These are phyloP conservation scores for Maconellicoccus hirsutus DNA, from an alignment of 1,140 invertebrate genomes.

Conservation along the genomic window DNA sequence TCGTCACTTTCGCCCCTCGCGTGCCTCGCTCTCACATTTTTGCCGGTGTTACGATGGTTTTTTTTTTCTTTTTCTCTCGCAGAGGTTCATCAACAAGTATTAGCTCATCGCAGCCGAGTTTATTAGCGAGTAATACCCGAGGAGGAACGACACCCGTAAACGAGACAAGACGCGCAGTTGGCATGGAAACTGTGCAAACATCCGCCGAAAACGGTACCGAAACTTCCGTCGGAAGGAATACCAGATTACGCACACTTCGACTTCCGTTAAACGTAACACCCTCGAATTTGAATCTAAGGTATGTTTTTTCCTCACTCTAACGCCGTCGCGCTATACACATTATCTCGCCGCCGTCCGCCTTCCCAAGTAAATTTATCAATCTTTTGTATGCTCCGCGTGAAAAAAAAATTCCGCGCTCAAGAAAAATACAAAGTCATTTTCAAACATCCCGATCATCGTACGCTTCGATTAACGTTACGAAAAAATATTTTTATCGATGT, in stretches of 20 bases:
- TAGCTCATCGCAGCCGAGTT: constrained; percentile 15
- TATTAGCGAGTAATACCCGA: constrained; percentile 18
- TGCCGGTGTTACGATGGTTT: too few species aligned
- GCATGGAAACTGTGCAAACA: constrained; percentile 11
- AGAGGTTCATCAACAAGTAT: constrained; percentile 32
- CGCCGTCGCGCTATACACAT: background rate
- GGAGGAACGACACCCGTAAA: constrained; percentile 11
- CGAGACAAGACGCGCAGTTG: constrained; percentile 23
- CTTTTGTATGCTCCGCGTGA: background rate
- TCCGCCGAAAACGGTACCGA: constrained; percentile 17
- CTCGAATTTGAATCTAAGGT: constrained; percentile 51
- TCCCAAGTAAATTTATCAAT: too few species aligned
- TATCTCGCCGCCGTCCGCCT: background rate
- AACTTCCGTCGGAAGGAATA: constrained; percentile 47
- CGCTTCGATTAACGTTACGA: background rate
- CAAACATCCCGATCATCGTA: background rate
- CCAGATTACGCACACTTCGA: constrained; percentile 49
- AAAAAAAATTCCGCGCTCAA: background rate
- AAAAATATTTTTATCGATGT: constrained; percentile 1
- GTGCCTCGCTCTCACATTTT: background rate
- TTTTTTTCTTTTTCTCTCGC: background rate
- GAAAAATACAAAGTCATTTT: background rate
- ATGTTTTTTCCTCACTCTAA: constrained; percentile 27
- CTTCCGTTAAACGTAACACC: constrained; percentile 47
- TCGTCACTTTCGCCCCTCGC: too few species aligned